phyloP scores from a whole-genome alignment of 2,888 invertebrate species.

The Ectobius pallidus region DNA sequence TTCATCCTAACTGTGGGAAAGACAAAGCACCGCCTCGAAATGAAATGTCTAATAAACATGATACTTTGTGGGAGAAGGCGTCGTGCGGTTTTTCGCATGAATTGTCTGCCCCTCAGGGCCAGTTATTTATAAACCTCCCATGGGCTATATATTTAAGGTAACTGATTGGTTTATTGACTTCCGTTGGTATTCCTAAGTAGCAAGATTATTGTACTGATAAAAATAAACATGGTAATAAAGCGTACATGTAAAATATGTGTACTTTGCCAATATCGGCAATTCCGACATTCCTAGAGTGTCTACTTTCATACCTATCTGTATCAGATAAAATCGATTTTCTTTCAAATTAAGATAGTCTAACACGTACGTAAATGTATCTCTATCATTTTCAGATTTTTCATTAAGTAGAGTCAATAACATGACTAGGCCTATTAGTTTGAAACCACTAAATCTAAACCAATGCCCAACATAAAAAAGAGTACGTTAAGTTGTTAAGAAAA shows the following conservation, averaged over 20 bases:
- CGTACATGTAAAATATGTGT: not conserved
- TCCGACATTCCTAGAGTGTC: not conserved
- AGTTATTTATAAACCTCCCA: not conserved
- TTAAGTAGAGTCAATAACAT: no score
- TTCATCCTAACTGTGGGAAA: no score
- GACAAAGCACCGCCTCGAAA: not conserved
- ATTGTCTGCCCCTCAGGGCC: not conserved
- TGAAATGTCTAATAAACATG: not conserved
- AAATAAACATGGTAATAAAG: not conserved
- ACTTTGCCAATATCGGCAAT: not conserved
- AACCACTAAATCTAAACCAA: no score
- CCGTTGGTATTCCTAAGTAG: not conserved
- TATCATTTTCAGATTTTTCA: no score
- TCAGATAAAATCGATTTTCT: no score
- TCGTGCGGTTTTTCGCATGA: not conserved
- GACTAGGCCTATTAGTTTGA: no score
- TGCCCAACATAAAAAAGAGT: no score
- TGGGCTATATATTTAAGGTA: conserved; percentile 10
- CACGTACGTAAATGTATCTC: no score
- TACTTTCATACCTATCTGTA: no score
- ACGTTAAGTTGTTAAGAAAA: no score
- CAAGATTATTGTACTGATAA: not conserved
- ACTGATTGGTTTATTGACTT: conserved; percentile 14
- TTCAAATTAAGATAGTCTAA: no score
- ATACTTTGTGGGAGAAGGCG: not conserved